Percentiles rank a stretch among this genome's conserved stretches.
phyloP scores from a whole-genome alignment of 2,888 invertebrate species.

The Priocnemis perturbator region DNA sequence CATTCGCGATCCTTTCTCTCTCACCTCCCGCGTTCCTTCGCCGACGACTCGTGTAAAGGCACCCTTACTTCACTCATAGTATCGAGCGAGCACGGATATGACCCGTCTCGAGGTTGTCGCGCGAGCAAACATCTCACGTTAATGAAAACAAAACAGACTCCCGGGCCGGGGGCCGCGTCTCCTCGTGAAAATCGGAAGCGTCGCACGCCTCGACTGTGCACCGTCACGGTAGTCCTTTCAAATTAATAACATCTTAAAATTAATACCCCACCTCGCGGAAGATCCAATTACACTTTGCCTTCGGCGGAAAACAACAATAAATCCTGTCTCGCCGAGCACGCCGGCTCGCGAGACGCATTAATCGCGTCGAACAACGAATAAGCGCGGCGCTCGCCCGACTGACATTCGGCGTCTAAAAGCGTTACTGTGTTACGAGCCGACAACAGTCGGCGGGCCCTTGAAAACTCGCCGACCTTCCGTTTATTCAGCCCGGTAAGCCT shows the following conservation, averaged over 20 bases:
- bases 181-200: conserved; percentile 30
- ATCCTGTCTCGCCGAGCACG: no score
- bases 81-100: conserved; percentile 44
- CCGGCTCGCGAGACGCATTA: no score
- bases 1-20: conserved; percentile 1
- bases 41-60: conserved; percentile 28
- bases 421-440: no score
- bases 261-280: not conserved
- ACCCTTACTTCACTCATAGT: conserved; percentile 23
- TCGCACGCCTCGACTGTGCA: not conserved
- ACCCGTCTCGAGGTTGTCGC: conserved; percentile 49
- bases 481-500: no score
- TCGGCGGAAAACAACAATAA: no score
- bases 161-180: conserved; percentile 15
- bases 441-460: no score
- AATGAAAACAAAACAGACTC: conserved; percentile 59
- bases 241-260: not conserved
- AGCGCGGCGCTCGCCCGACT: no score
- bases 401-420: no score
- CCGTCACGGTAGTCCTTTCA: not conserved
- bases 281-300: no score
- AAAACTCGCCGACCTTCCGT: no score
- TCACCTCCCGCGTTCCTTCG: not conserved
- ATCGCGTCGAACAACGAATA: no score
- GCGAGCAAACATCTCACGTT: conserved; percentile 56